Base-by-base conservation (phyloP, 2,888 invertebrate genomes). In the Seira musarum region DNA sequence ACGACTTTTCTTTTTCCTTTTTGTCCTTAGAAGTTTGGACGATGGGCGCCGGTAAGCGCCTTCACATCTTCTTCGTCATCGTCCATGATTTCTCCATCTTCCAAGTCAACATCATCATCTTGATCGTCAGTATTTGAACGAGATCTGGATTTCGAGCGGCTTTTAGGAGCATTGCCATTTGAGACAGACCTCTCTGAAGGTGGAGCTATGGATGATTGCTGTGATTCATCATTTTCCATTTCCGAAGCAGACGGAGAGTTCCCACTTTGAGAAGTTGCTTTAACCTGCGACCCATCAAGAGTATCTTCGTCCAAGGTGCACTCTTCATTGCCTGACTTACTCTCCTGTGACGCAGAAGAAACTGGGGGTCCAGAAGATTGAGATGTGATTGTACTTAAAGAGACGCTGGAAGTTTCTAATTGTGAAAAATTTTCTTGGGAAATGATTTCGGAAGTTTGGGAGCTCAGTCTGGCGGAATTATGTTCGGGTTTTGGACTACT, bases 41-140 rank as follows among this genome's bases (percentile, higher is more conserved):
- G 70, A 25, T 30, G 8, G 72, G 30, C 66, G 67, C 63, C 35
- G n/a, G n/a, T n/a, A n/a, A n/a, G n/a, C n/a, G 24, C 76, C 8
- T 67, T 24, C 19, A 24, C 67, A 21, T 90, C 90, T 65, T 91
- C 92, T 83, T 92, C 92, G 68, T 92, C 92, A 85, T 92, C 92
- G 65, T 92, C 92, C 84, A 95, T 95, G 86, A 96, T 95, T 89
- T 96, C 96, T 66, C 96, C 96, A 88, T 96, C 96, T 90, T 96
- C 96, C 85, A 95, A 91, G n/a, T 80, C 82, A 35, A 78, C 80
- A 24, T 74, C 78, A 15, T 79, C 81, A 17, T 69, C 77, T 35
- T 53, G 71, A 17, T 49, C 46, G 61, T 75, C 68, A n/a, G 67
- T 67, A 40, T 69, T 71, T n/a, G 81, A 76, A 24, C 76, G 61